phyloP scores from a whole-genome alignment of 1,140 invertebrate genomes.

The Medauroidea extradentata region DNA sequence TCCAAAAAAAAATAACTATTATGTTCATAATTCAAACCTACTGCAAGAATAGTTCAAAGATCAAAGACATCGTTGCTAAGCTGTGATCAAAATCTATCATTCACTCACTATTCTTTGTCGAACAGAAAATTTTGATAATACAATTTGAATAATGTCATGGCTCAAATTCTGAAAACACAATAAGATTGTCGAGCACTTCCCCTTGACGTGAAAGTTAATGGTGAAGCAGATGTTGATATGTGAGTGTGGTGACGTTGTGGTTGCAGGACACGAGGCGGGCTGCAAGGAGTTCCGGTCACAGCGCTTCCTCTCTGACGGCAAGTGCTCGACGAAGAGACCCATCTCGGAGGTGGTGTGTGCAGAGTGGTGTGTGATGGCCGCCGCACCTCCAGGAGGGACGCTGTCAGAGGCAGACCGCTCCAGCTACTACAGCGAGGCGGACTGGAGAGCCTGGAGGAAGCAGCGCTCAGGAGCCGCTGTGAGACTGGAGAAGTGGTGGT shows the following conservation, averaged over 20 bases:
- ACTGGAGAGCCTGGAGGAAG: not conserved
- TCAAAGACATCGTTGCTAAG: too few species aligned
- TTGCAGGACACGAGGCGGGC: not conserved
- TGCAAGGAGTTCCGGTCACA: constrained; percentile 14
- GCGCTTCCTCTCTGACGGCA: constrained; percentile 21
- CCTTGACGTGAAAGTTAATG: too few species aligned
- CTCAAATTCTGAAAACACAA: too few species aligned
- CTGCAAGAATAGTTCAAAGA: too few species aligned
- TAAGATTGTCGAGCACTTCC: too few species aligned
- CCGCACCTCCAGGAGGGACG: not conserved
- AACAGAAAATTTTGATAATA: too few species aligned
- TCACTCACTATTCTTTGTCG: too few species aligned
- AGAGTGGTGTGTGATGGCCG: constrained; percentile 13
- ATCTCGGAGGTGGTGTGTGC: constrained; percentile 23
- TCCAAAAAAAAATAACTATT: too few species aligned
- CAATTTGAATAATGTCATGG: too few species aligned
- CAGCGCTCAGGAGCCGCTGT: not conserved
- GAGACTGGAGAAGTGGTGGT: constrained; percentile 7
- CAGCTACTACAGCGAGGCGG: not conserved
- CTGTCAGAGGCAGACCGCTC: not conserved
- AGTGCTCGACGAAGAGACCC: constrained; percentile 17
- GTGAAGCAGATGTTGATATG: too few species aligned
- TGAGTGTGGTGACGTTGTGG: not conserved
- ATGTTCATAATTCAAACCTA: too few species aligned
- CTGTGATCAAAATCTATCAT: too few species aligned